Evolutionary conservation across 2,888 invertebrate genomes (phyloP).

Genomic region (Bugula neritina): DNA sequence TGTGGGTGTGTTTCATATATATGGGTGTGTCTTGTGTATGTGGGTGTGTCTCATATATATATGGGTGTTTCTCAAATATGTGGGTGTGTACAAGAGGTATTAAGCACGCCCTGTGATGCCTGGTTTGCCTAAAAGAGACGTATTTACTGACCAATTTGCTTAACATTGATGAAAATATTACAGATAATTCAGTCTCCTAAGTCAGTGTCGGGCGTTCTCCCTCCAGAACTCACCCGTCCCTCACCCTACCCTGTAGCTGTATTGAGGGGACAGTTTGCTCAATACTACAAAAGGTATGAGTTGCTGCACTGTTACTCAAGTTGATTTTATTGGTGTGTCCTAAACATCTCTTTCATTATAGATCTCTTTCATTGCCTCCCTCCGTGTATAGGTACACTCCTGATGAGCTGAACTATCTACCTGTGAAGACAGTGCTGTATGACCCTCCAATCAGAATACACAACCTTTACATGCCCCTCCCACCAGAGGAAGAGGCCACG

Average conservation of each 20-base stretch:
- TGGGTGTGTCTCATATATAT: too few relatives aligned
- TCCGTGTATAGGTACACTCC: slow-evolving; percentile 63
- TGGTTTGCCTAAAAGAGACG: too few relatives aligned
- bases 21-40: too few relatives aligned
- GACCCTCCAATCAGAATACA: slow-evolving; percentile 52
- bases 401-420: slow-evolving; percentile 82
- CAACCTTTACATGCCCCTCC: slow-evolving; percentile 28
- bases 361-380: too few relatives aligned
- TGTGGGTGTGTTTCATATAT: too few relatives aligned
- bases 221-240: slow-evolving; percentile 51
- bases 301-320: too few relatives aligned
- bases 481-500: background rate
- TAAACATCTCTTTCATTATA: background rate
- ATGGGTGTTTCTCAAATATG: too few relatives aligned
- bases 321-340: too few relatives aligned
- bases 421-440: slow-evolving; percentile 80
- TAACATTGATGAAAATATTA: too few relatives aligned
- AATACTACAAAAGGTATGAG: slow-evolving; percentile 60
- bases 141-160: too few relatives aligned
- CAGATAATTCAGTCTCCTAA: slow-evolving; percentile 70
- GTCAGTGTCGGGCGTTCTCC: slow-evolving; percentile 42
- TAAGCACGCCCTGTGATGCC: too few relatives aligned
- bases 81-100: too few relatives aligned
- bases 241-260: slow-evolving; percentile 83
- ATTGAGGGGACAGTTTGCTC: slow-evolving; percentile 92